Percentiles rank a stretch among this genome's conserved stretches.
phyloP scores from a whole-genome alignment of 2,797 vertebrate species.

The Kryptolebias ocellatus region DNA sequence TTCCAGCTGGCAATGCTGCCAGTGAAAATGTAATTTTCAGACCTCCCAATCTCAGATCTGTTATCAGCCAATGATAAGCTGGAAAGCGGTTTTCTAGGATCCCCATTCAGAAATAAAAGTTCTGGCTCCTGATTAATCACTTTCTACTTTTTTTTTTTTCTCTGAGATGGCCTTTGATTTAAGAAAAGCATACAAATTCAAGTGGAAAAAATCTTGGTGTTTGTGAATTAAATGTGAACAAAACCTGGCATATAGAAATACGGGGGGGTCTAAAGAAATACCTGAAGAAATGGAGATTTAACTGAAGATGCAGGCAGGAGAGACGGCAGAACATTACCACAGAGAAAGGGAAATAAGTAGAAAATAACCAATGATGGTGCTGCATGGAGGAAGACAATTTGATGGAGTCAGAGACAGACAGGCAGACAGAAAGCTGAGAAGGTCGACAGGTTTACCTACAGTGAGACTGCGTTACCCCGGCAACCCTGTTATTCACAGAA shows the following conservation, averaged over 20 bases:
- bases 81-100: slow-evolving; percentile 52
- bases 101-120: slow-evolving; percentile 47
- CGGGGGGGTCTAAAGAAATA: slow-evolving; percentile 1
- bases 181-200: slow-evolving; percentile 47
- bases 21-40: slow-evolving; percentile 65
- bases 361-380: slow-evolving; percentile 18
- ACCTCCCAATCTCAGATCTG: slow-evolving; percentile 54
- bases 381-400: slow-evolving; percentile 2
- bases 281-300: slow-evolving; percentile 13
- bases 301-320: background rate
- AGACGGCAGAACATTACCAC: slow-evolving; percentile 8
- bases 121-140: slow-evolving; percentile 56
- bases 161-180: slow-evolving; percentile 35
- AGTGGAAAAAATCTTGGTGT: slow-evolving; percentile 20
- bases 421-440: slow-evolving; percentile 40
- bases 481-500: slow-evolving; percentile 59
- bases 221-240: slow-evolving; percentile 45
- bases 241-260: slow-evolving; percentile 16
- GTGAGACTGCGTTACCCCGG: slow-evolving; percentile 49
- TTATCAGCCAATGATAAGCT: slow-evolving; percentile 57
- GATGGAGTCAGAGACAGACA: slow-evolving; percentile 29
- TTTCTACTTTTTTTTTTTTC: slow-evolving; percentile 9
- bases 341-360: background rate
- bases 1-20: slow-evolving; percentile 57
- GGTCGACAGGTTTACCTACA: slow-evolving; percentile 57